Percentiles rank a stretch among this genome's conserved stretches.
Conservation (phyloP, 1,140 invertebrate species). For the Araneus ventricosus region DNA sequence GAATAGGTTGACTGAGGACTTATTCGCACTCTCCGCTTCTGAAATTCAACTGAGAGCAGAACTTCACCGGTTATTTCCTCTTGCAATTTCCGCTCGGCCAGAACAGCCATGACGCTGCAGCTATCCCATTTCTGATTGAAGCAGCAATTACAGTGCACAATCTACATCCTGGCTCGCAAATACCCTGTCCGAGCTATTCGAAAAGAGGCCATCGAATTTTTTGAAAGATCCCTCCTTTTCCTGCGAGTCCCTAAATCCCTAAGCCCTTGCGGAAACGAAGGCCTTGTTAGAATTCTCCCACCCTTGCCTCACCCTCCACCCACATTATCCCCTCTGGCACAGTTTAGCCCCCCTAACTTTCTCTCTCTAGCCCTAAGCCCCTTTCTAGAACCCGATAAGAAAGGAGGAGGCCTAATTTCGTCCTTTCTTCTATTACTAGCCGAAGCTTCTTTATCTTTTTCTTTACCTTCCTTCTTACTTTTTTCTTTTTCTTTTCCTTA, state of each 20-base stretch:
- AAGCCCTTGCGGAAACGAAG: slow-evolving; percentile 29
- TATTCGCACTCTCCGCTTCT: no score
- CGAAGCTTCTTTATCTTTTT: neutral
- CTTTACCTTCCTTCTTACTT: neutral
- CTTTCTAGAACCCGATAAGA: slow-evolving; percentile 44
- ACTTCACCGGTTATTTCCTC: no score
- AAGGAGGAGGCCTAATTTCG: slow-evolving; percentile 55
- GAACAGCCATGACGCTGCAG: neutral
- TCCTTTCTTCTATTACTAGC: slow-evolving; percentile 49
- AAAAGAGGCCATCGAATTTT: slow-evolving; percentile 18
- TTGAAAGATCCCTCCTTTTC: neutral
- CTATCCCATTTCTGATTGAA: neutral
- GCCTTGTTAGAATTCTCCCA: slow-evolving; percentile 52
- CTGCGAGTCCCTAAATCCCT: slow-evolving; percentile 27
- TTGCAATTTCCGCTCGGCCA: no score
- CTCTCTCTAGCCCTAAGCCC: slow-evolving; percentile 14
- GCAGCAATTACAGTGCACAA: neutral
- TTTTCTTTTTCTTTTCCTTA: neutral
- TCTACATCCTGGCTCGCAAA: neutral
- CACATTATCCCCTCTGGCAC: slow-evolving; percentile 42
- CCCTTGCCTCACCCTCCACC: neutral
- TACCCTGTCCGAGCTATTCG: neutral
- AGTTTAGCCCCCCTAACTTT: slow-evolving; percentile 38
- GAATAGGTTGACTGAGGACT: no score
- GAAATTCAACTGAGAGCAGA: no score